phyloP scores from a whole-genome alignment of 2,888 invertebrate genomes.

The Diogma glabrata region DNA sequence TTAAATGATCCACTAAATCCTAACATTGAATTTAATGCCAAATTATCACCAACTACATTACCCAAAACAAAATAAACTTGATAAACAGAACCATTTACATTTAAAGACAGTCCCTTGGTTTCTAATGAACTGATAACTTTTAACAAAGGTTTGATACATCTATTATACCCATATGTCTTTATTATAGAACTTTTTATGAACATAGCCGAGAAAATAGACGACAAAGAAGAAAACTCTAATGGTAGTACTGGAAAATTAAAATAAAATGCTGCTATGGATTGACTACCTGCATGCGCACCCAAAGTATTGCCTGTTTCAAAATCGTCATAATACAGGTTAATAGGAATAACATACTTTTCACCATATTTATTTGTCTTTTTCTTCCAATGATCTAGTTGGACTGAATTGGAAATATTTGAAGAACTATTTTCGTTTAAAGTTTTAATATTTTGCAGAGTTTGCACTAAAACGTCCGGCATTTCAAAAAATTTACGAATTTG shows the following conservation, averaged over 20 bases:
- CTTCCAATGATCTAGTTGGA: not conserved
- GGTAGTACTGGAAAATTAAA: not conserved
- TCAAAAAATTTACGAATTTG: not conserved
- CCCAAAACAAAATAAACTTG: not conserved
- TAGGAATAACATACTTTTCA: not conserved
- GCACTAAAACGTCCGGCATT: not conserved
- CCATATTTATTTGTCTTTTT: not conserved
- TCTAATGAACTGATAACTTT: not conserved
- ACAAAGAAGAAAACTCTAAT: not conserved
- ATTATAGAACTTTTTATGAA: too few species aligned
- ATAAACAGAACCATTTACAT: not conserved
- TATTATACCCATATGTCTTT: not conserved
- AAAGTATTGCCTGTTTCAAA: slow-evolving; percentile 8
- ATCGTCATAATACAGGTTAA: slow-evolving; percentile 5
- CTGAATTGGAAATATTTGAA: not conserved
- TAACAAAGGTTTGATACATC: not conserved
- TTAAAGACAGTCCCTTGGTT: not conserved
- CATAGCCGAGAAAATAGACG: not conserved
- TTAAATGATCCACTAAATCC: not conserved
- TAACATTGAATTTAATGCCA: not conserved
- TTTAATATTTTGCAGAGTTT: slow-evolving; percentile 1
- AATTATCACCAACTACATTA: not conserved
- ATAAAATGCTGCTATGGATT: slow-evolving; percentile 4
- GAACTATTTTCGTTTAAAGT: not conserved
- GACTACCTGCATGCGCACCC: not conserved